phyloP scores from a whole-genome alignment of 2,113 vertebrate genomes.

The Sander lucioperca region DNA sequence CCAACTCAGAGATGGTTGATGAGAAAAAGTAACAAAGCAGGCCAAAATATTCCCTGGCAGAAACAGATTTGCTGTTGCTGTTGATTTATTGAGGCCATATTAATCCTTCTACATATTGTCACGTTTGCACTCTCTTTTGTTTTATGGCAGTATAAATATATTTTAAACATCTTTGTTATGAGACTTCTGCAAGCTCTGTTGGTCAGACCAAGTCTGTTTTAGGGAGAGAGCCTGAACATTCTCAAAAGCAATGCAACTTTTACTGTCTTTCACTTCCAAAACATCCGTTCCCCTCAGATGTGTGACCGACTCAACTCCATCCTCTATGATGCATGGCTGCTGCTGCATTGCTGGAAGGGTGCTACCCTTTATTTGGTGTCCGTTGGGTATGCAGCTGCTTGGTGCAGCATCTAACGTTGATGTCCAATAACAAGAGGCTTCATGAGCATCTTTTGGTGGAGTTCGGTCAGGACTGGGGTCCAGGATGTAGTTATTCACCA shows the following conservation, averaged over 20 bases:
- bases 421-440: constrained; percentile 49
- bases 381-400: constrained; percentile 79
- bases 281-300: constrained; percentile 33
- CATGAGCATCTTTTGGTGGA: constrained; percentile 28
- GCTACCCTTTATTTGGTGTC: constrained; percentile 66
- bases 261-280: constrained; percentile 63
- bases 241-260: constrained; percentile 59
- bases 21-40: not conserved
- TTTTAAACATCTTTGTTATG: constrained; percentile 57
- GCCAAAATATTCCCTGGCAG: not conserved
- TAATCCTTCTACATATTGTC: not conserved
- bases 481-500: constrained; percentile 80
- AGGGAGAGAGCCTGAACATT: constrained; percentile 63
- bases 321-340: constrained; percentile 40
- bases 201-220: constrained; percentile 38
- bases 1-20: not conserved
- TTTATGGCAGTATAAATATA: not conserved
- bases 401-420: constrained; percentile 35
- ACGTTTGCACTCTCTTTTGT: not conserved
- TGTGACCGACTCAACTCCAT: constrained; percentile 15
- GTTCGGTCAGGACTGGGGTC: constrained; percentile 71
- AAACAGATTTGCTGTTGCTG: not conserved
- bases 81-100: constrained; percentile 1
- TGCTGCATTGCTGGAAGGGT: constrained; percentile 17
- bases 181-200: constrained; percentile 67